Base-by-base conservation (phyloP, 37 sponge, comb jelly and placozoan species). In the Halichondria panicea region DNA sequence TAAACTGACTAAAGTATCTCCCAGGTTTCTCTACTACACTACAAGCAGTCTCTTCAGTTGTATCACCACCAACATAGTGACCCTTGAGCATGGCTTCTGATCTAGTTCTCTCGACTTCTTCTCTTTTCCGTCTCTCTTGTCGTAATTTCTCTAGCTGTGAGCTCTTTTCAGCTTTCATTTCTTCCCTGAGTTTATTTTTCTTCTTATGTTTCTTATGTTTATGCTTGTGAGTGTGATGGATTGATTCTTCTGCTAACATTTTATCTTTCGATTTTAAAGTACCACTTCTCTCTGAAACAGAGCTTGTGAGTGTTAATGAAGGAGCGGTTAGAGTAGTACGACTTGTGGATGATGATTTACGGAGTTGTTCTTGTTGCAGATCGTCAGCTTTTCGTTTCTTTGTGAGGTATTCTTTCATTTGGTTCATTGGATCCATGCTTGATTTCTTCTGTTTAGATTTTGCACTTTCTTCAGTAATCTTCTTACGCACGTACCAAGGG, bases 1-100 rank as follows among this genome's bases (percentile, higher is more conserved):
- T 84, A 35, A 81, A 91, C 62, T 91, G 92, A 67, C 92, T 91
- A 75, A 77, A 82, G 66, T 91, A 91, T 52, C 83, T 82, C 41
- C 75, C 75, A 2, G 75, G 43, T 19, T 37, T 33, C 38, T 75
- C 77, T 67, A 76, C 77, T 2, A 77, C 77, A 27, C 44, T 52
- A 12, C 55, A 34, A 9, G 82, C 55, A 31, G 32, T 15, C 52
- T 15, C 52, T 24, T 34, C 71, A 70, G 33, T 39, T 1, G 45
- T 42, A 25, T n/a, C 30, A 43, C 18, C 63, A 5, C 55, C 7
- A 24, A 75, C 87, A 73, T 80, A 58, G 40, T 80, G 75, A 8
- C 36, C 48, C 42, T 41, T 62, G 52, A 87, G 22, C 31, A 87
- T 37, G 4, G 76, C 63, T 41, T 85, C 82, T 27, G 80, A 42